Evolutionary conservation across 1,140 invertebrate species (phyloP), one percentile per base, ranked within the genome.

Genomic region (Telenomus remus): DNA sequence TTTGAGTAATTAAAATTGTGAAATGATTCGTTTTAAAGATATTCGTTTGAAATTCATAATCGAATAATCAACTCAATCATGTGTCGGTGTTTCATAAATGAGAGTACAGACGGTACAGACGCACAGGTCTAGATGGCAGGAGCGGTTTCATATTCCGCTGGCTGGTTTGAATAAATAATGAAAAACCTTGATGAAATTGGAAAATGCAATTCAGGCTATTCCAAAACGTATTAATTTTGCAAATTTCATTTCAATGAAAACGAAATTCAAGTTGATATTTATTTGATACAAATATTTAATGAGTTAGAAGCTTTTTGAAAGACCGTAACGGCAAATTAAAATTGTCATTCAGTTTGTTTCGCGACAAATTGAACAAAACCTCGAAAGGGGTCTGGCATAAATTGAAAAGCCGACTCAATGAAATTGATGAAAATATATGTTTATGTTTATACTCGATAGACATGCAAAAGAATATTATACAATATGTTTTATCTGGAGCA

Each of bases 401-500:
- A 27, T 27, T 27, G 19, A 27, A 27, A 27, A 27, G 6, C 2
- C 19, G 19, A 27, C n/a, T n/a, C 3, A 11, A 49, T 49, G 42
- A 48, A 57, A 50, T 42, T 55, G 16, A 42, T 50, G 37, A 51
- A 59, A 59, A 51, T 59, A 68, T 37, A 11, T 51, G 51, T 51
- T 27, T 9, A 19, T 46, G 50, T 42, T 70, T 60, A 60, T 71
- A 51, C 57, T 34, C 12, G 39, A 71, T 39, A 39, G 53, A 63
- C 68, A 71, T 53, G 68, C 68, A 50, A 70, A 71, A 63, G 48
- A 55, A 53, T 71, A 71, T 63, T 63, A 46, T 51, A 63, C 35
- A 11, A 11, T 39, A 11, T 63, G 46, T 53, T 71, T 50, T 64
- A 71, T 57, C 53, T 59, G 43, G 69, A 72, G 60, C 69, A 72